Conservation (phyloP, 64 coral and sea anemone genomes). For the Anthopleura sola region DNA sequence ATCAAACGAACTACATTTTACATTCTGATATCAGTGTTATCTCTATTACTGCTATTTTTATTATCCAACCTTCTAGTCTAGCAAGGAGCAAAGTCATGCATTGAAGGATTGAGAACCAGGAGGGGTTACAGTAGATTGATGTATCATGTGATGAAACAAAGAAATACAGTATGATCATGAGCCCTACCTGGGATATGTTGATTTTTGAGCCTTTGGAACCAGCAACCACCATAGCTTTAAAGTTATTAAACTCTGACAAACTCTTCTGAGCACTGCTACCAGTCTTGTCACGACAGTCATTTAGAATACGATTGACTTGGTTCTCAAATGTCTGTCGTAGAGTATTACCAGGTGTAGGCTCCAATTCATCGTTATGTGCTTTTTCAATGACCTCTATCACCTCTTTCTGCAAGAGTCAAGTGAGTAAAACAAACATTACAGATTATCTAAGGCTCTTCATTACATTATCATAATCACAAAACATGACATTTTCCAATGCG, state of each 20-base stretch:
- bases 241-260: constrained; percentile 99
- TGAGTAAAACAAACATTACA: neutral
- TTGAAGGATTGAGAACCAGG: no score
- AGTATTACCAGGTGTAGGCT: constrained; percentile 97
- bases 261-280: constrained; percentile 99
- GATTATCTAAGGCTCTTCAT: neutral
- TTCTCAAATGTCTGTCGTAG: constrained; percentile 99
- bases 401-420: constrained; percentile 62
- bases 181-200: constrained; percentile 87
- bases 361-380: constrained; percentile 89
- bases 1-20: no score
- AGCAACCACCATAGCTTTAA: constrained; percentile 99
- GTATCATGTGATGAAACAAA: no score
- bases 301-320: constrained; percentile 96
- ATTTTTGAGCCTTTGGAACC: constrained; percentile 99
- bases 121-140: no score
- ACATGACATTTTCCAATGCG: no score
- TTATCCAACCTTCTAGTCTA: no score
- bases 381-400: constrained; percentile 99
- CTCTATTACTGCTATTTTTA: no score
- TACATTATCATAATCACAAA: no score
- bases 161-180: no score
- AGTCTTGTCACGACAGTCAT: constrained; percentile 99
- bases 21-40: no score
- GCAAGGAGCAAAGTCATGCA: no score